Evolutionary conservation across 64 coral and sea anemone species (phyloP), one percentile per base, ranked within the genome.

Genomic region (Montipora capricornis): DNA sequence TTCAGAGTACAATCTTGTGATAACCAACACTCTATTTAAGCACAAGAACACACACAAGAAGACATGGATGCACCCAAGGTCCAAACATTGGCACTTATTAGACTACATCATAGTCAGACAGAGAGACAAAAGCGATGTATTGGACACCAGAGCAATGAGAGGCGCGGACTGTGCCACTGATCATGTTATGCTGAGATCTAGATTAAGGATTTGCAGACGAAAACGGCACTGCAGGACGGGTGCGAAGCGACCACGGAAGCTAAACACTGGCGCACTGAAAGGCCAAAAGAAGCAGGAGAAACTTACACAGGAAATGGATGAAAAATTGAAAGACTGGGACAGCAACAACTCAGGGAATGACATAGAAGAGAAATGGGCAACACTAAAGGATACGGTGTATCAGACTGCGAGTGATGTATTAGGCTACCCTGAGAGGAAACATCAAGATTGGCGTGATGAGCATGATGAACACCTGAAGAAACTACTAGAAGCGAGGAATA

Each of bases 21-120:
- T 90, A 11, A 90, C 89, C 16, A 90, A 90, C 77, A 90, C 89
- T 49, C 9, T 80, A 1, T 80, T 80, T 49, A 80, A 80, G 89
- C 77, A 80, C 4, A 81, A 80, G 62, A 29, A 90, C 4, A 11
- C 2, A n/a, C 77, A 90, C 46, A 90, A 69, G 64, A 81, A 12
- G 10, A 90, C 77, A 8, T 69, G 44, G 89, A 90, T 81, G 89
- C 76, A 90, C 26, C 59, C 77, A 16, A 12, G 76, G 14, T 90
- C 76, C 14, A 90, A 81, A 20, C 77, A 92, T 11, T 92, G 79
- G 79, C 90, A 92, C 80, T 52, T 84, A 6, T 69, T 84, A 68
- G 80, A 92, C 68, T 76, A 84, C 83, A 48, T 68, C 22, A 80
- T 68, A 60, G 78, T 52, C 17, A 58, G 45, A 75, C 76, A 53